Evolutionary conservation across 2,888 invertebrate genomes (phyloP).

Genomic region (Lottia gigantea): DNA sequence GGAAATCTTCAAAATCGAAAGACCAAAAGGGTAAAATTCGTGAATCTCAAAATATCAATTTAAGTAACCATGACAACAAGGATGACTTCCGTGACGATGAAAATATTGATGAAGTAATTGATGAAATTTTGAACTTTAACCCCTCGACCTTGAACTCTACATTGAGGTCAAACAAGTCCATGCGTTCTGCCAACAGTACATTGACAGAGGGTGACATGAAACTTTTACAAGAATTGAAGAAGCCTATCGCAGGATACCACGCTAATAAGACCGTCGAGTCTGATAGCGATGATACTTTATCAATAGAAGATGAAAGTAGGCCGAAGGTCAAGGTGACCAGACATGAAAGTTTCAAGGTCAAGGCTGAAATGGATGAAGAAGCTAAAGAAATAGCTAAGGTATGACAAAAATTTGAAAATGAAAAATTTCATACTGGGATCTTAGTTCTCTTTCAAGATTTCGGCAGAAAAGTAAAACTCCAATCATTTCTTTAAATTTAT

Average conservation of each 20-base stretch:
- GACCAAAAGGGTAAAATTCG: neutral
- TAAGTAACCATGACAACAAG: neutral
- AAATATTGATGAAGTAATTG: conserved; percentile 57
- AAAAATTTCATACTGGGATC: no score
- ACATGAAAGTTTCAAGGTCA: conserved; percentile 39
- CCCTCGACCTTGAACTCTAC: conserved; percentile 42
- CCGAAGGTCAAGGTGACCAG: conserved; percentile 51
- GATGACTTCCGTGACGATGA: conserved; percentile 30
- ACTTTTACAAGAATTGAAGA: conserved; percentile 42
- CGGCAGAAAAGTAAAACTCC: no score
- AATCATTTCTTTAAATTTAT: no score
- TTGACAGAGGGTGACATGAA: conserved; percentile 51
- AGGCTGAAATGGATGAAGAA: conserved; percentile 45
- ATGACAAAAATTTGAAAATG: no score
- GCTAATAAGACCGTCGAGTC: conserved; percentile 32
- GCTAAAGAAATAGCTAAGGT: conserved; percentile 46
- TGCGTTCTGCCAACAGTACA: conserved; percentile 42
- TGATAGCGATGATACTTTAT: conserved; percentile 22
- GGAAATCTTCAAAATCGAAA: neutral
- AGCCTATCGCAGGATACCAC: conserved; percentile 45
- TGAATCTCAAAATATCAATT: neutral
- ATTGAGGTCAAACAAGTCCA: conserved; percentile 33
- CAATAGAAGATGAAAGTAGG: conserved; percentile 41
- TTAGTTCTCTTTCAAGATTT: no score
- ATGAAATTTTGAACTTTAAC: conserved; percentile 59